Conservation (phyloP, 2,113 vertebrate species). For the Mormyrus iriodes region DNA sequence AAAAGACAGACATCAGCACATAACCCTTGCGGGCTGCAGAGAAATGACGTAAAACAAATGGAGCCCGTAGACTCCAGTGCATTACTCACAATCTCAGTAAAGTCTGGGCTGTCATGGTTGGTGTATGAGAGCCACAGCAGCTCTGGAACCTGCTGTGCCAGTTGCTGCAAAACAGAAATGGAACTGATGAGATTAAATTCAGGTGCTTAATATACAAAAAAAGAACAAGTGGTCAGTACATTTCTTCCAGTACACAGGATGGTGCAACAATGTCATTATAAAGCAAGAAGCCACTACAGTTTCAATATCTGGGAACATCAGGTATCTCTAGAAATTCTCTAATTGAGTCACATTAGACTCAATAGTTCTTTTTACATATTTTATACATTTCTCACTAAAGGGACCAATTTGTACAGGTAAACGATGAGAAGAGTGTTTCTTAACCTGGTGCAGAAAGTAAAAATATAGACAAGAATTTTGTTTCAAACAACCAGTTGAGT, state of each 20-base stretch:
- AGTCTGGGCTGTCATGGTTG: neutral
- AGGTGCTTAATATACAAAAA: neutral
- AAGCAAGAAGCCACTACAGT: neutral
- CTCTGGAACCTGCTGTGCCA: neutral
- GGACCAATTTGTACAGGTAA: neutral
- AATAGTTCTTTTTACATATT: neutral
- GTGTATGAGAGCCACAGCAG: too few species aligned
- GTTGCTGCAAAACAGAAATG: neutral
- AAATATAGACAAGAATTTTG: neutral
- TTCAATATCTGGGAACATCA: neutral
- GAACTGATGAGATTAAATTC: neutral
- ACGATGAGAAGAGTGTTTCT: neutral
- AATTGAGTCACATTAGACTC: neutral
- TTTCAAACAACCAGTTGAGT: neutral
- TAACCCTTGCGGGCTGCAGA: neutral
- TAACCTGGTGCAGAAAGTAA: neutral
- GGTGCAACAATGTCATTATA: neutral
- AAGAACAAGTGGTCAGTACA: neutral
- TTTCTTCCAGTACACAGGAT: neutral
- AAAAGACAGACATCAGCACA: neutral
- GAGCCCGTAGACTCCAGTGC: neutral
- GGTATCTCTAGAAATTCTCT: neutral
- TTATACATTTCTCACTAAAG: neutral
- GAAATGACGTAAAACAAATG: neutral
- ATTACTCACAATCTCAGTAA: neutral